phyloP scores from a whole-genome alignment of 1,140 invertebrate genomes.

The Carposina sasakii region DNA sequence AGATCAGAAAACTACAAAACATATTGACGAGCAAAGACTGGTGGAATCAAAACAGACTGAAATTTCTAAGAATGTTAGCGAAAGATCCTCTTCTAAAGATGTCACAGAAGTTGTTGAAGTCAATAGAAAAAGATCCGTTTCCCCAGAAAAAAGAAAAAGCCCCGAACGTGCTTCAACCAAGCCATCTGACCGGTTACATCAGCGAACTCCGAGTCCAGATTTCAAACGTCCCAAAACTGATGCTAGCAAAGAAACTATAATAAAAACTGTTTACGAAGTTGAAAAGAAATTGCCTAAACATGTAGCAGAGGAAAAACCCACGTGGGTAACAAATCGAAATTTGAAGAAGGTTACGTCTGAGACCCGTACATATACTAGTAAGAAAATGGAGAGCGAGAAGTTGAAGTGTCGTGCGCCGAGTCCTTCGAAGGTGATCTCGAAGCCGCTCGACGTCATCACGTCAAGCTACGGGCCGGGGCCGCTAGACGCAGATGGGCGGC shows the following conservation, averaged over 20 bases:
- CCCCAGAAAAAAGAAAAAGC: constrained; percentile 41
- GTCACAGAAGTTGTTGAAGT: constrained; percentile 37
- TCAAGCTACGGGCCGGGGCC: constrained; percentile 88
- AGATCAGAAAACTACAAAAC: constrained; percentile 20
- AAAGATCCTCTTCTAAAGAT: constrained; percentile 43
- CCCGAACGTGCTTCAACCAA: constrained; percentile 15
- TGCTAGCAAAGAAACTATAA: constrained; percentile 19
- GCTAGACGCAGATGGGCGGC: constrained; percentile 83
- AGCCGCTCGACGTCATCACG: constrained; percentile 77
- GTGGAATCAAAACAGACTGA: constrained; percentile 26
- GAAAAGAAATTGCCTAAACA: constrained; percentile 52
- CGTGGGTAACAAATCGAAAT: constrained; percentile 74
- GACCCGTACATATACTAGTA: constrained; percentile 53
- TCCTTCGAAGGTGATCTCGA: constrained; percentile 53
- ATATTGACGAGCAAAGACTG: constrained; percentile 24
- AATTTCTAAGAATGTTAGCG: constrained; percentile 29
- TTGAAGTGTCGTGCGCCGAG: constrained; percentile 50
- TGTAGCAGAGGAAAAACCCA: constrained; percentile 64
- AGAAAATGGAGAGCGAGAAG: constrained; percentile 63
- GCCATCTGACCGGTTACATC: constrained; percentile 28
- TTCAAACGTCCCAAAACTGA: constrained; percentile 23
- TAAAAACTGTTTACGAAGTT: constrained; percentile 16
- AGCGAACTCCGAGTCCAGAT: constrained; percentile 45
- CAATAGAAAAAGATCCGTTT: constrained; percentile 50
- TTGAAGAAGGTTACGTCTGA: constrained; percentile 63